Percentiles rank a stretch among this genome's conserved stretches.
Conservation (phyloP, 1,140 invertebrate genomes). For the Neodiprion virginianus region DNA sequence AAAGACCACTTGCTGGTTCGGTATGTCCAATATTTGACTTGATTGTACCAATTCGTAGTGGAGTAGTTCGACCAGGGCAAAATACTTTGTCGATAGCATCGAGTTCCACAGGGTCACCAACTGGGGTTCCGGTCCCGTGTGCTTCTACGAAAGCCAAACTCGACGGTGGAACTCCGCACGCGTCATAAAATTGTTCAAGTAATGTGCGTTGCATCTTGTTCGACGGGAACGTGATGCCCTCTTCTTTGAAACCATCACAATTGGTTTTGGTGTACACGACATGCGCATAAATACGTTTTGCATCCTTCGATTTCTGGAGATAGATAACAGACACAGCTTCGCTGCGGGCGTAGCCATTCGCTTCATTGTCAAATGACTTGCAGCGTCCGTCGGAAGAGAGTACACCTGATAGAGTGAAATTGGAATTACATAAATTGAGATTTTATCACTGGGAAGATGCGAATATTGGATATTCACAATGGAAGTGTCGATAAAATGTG, state of each 20-base stretch:
- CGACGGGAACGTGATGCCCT: conserved; percentile 92
- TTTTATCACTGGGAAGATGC: background rate
- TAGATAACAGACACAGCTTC: conserved; percentile 80
- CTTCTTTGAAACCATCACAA: conserved; percentile 83
- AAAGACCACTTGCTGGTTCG: conserved; percentile 88
- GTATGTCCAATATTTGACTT: conserved; percentile 95
- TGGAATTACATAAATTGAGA: background rate
- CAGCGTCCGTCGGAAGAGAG: conserved; percentile 85
- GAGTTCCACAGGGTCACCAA: conserved; percentile 89
- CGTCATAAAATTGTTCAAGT: conserved; percentile 85
- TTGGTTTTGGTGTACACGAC: conserved; percentile 76
- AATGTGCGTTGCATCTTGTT: conserved; percentile 81
- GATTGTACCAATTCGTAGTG: conserved; percentile 85
- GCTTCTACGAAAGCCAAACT: conserved; percentile 86
- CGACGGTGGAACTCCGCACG: conserved; percentile 77
- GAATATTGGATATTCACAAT: background rate
- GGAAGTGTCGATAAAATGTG: too few species aligned
- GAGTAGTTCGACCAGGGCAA: conserved; percentile 70
- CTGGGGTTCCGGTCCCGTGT: conserved; percentile 85
- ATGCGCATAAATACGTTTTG: conserved; percentile 78
- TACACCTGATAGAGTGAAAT: conserved; percentile 71
- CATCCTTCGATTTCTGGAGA: conserved; percentile 81
- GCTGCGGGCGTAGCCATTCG: conserved; percentile 78
- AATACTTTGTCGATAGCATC: conserved; percentile 84
- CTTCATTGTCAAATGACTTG: conserved; percentile 87